Evolutionary conservation across 2,888 invertebrate species (phyloP).

Genomic region (Nephrocerus scutellatus): DNA sequence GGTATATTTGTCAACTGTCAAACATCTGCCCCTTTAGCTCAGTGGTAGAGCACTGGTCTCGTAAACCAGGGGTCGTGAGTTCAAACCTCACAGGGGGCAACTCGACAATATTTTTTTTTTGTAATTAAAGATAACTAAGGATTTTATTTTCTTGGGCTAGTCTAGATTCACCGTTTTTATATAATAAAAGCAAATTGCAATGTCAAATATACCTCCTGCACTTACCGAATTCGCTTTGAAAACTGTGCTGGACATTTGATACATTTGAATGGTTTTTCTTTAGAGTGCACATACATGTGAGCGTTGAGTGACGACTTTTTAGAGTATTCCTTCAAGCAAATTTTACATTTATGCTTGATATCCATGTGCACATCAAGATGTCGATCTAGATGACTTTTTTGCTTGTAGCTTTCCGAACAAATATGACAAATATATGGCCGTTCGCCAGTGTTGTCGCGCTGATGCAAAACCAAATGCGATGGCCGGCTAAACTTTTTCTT

Average conservation of each 20-base stretch:
- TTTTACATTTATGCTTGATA: slow-evolving; percentile 24
- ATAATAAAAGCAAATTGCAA: background rate
- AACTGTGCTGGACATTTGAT: slow-evolving; percentile 11
- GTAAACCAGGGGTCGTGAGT: slow-evolving; percentile 43
- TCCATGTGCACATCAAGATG: slow-evolving; percentile 27
- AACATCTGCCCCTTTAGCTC: slow-evolving; percentile 36
- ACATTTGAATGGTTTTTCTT: slow-evolving; percentile 13
- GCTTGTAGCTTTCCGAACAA: slow-evolving; percentile 26
- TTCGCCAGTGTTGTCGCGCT: slow-evolving; percentile 26
- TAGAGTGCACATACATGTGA: slow-evolving; percentile 23
- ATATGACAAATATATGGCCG: slow-evolving; percentile 27
- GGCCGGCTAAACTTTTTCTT: slow-evolving; percentile 27
- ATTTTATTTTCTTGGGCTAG: no score
- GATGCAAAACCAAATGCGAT: slow-evolving; percentile 27
- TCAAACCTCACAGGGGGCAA: slow-evolving; percentile 41
- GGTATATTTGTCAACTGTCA: slow-evolving; percentile 20
- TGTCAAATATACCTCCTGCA: background rate
- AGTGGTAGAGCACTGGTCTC: slow-evolving; percentile 43
- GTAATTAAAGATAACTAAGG: no score
- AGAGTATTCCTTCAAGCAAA: slow-evolving; percentile 26
- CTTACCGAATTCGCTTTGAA: slow-evolving; percentile 17
- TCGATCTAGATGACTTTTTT: slow-evolving; percentile 28
- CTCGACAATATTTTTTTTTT: slow-evolving; percentile 7
- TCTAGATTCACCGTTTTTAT: no score
- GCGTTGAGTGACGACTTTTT: slow-evolving; percentile 25